Base-by-base conservation (phyloP, 1,140 invertebrate species). In the Centruroides sculpturatus region DNA sequence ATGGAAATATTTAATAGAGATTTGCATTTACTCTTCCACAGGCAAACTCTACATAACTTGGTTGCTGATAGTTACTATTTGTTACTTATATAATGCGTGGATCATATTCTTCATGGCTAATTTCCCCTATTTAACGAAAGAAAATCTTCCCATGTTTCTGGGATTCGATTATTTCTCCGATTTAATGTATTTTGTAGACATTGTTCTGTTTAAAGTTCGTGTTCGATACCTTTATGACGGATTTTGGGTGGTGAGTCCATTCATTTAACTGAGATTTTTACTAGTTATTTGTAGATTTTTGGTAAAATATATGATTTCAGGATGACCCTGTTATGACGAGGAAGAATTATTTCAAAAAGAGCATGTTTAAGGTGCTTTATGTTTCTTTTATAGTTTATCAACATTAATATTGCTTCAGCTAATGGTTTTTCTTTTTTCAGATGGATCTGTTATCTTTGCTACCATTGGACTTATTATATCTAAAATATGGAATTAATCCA, bases 1-100 rank as follows among this genome's bases (percentile, higher is more conserved):
- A 23, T 23, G 23, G 23, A 23, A 23, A 23, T 23, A 23, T 23
- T 23, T 23, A 23, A 23, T 23, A 23, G 23, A 23, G 2, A 23
- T 23, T 23, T 23, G 23, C 23, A 23, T 23, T 57, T 49, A 5
- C 5, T 54, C 34, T 7, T 35, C 34, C 53, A 34, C 41, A 60
- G 61, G 61, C 57, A 58, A 59, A 50, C 35, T 79, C 23, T 92
- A 93, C 72, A 80, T 94, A 47, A 74, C 74, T 1, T 96, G 92
- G 92, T 77, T 96, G 51, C 80, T 83, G 47, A 73, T 92, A 6
- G 85, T 92, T 0, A 84, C 85, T 0, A 68, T 85, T 36, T 81
- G 83, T 59, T 92, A 88, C 69, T 75, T 89, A 48, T 97, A 96
- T 75, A 96, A 97, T 70, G 83, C 84, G 35, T 89, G 86, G 79